Conservation (phyloP, 1,140 invertebrate species). For the Laodelphax striatellus region DNA sequence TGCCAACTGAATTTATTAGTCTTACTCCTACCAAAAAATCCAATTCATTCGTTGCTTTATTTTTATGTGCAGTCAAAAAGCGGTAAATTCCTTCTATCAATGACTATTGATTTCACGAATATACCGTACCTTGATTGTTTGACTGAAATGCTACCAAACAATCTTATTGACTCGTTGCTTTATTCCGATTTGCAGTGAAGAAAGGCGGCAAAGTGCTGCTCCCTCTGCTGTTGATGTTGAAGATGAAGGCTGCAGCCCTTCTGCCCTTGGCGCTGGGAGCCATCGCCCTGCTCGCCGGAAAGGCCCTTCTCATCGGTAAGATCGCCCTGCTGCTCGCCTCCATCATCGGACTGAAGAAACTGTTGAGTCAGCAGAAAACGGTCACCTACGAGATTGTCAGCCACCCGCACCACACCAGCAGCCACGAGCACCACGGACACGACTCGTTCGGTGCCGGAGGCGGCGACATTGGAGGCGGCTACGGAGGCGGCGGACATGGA, state of each 20-base stretch:
- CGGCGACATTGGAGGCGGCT: slow-evolving; percentile 15
- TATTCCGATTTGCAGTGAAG: slow-evolving; percentile 33
- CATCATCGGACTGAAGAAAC: slow-evolving; percentile 70
- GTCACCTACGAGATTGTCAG: slow-evolving; percentile 75
- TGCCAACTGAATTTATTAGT: no score
- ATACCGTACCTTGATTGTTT: no score
- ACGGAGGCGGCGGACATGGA: slow-evolving; percentile 37
- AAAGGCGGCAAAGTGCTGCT: slow-evolving; percentile 67
- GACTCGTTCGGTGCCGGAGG: slow-evolving; percentile 32
- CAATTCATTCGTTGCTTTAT: no score
- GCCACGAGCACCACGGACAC: slow-evolving; percentile 41
- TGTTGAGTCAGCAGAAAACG: slow-evolving; percentile 59
- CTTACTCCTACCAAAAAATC: no score
- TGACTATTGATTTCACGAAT: no score
- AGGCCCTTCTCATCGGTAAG: slow-evolving; percentile 71
- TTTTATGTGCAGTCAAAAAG: no score
- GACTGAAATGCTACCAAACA: no score
- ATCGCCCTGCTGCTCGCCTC: slow-evolving; percentile 68
- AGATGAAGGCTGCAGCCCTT: slow-evolving; percentile 63
- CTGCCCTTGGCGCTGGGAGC: slow-evolving; percentile 62
- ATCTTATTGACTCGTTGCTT: no score
- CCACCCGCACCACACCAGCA: slow-evolving; percentile 62
- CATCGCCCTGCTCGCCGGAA: slow-evolving; percentile 71
- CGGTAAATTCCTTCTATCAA: no score
- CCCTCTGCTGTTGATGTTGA: slow-evolving; percentile 56